Conservation (phyloP, 2,113 vertebrate species). For the Heterocephalus glaber region DNA sequence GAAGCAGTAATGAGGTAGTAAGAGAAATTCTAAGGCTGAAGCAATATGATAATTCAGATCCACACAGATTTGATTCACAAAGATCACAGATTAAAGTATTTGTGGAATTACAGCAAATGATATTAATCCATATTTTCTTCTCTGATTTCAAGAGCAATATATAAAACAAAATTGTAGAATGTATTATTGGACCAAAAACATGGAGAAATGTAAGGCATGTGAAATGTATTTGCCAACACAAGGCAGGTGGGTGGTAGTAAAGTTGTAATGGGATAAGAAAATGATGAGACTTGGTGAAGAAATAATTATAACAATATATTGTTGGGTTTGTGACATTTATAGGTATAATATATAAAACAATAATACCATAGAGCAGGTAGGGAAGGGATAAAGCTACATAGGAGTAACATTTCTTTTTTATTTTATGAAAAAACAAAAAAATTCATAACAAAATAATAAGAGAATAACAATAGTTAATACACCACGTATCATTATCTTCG, state of each 20-base stretch:
- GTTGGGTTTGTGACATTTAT: neutral
- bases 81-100: neutral
- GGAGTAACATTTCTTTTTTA: neutral
- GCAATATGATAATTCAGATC: neutral
- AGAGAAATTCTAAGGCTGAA: neutral
- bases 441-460: too few relatives aligned
- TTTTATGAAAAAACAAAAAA: too few relatives aligned
- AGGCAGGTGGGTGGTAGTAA: neutral
- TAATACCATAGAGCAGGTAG: neutral
- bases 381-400: neutral
- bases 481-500: too few relatives aligned
- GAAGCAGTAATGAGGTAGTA: neutral
- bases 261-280: neutral
- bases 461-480: too few relatives aligned
- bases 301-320: neutral
- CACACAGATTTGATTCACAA: neutral
- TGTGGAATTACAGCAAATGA: neutral
- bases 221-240: neutral
- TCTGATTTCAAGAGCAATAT: neutral
- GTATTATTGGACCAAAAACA: neutral
- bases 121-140: neutral
- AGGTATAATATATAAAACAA: neutral
- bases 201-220: neutral
- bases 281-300: neutral
- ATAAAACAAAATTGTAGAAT: neutral